phyloP scores from a whole-genome alignment of 1,140 invertebrate species.

The Euglossa dilemma region DNA sequence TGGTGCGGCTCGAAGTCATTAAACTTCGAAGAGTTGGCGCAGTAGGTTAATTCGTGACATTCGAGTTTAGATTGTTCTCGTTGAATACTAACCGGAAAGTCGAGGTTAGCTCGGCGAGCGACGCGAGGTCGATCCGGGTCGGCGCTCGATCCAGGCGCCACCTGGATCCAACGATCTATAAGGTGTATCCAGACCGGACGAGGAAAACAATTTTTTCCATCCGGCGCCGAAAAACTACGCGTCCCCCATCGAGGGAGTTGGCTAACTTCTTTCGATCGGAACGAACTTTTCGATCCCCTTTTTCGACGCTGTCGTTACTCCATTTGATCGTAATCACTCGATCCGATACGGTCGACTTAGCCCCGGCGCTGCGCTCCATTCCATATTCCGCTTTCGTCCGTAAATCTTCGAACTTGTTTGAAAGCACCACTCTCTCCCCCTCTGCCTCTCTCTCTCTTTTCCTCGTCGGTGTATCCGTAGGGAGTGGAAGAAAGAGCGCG shows the following conservation, averaged over 20 bases:
- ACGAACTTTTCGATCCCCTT: slow-evolving; percentile 53
- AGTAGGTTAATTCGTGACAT: slow-evolving; percentile 24
- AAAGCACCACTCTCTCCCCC: slow-evolving; percentile 6
- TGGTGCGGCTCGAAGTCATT: slow-evolving; percentile 53
- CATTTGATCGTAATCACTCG: slow-evolving; percentile 54
- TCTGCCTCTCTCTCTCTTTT: too few relatives aligned
- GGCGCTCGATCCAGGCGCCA: neutral
- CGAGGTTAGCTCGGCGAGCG: too few relatives aligned
- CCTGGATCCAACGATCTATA: slow-evolving; percentile 3
- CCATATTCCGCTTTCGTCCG: slow-evolving; percentile 48
- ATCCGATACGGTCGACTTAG: slow-evolving; percentile 45
- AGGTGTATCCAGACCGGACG: neutral
- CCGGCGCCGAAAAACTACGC: neutral
- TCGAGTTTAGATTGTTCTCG: slow-evolving; percentile 42
- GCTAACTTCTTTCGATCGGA: slow-evolving; percentile 61
- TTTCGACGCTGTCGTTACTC: slow-evolving; percentile 47
- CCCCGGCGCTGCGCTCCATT: slow-evolving; percentile 19
- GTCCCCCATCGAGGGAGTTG: neutral
- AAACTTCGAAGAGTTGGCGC: slow-evolving; percentile 40
- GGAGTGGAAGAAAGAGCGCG: neutral
- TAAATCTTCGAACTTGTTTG: slow-evolving; percentile 55
- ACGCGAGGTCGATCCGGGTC: neutral
- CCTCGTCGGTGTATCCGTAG: neutral
- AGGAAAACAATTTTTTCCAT: slow-evolving; percentile 30
- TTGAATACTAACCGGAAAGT: slow-evolving; percentile 47